A percentile compares a stretch with the other conserved stretches of the same genome.
Evolutionary conservation across 2,797 vertebrate genomes (phyloP).

Genomic region (Scolopax bukidnonensis): DNA sequence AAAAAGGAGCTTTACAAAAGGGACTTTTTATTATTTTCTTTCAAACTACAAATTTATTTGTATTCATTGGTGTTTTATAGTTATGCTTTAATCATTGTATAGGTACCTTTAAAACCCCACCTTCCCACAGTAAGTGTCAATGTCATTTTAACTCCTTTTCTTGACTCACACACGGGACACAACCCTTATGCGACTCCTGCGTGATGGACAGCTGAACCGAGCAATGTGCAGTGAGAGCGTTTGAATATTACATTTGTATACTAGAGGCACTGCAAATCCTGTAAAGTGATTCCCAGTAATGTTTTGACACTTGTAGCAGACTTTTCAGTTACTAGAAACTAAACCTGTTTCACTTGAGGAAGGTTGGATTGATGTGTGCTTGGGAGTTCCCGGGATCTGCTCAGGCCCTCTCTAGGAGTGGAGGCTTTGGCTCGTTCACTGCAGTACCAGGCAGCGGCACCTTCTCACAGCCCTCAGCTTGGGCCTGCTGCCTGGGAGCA

Average conservation of each 20-base stretch:
- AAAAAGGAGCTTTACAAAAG: conserved; percentile 19
- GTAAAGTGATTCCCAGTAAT: neutral
- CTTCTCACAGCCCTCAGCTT: neutral
- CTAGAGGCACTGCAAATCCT: neutral
- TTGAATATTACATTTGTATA: neutral
- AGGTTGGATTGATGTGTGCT: neutral
- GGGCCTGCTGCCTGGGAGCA: neutral
- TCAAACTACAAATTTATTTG: neutral
- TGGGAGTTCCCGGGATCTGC: neutral
- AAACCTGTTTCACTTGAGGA: neutral
- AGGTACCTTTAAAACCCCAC: neutral
- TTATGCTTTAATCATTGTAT: neutral
- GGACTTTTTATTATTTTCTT: conserved; percentile 1
- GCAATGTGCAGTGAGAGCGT: neutral
- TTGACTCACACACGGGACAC: neutral
- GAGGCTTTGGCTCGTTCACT: neutral
- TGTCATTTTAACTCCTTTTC: neutral
- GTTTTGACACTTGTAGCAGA: neutral
- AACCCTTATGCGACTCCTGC: neutral
- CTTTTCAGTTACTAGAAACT: neutral
- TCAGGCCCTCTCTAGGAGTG: neutral
- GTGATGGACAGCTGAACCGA: neutral
- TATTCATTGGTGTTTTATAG: conserved; percentile 10
- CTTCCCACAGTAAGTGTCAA: neutral
- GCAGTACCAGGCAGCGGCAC: neutral